A percentile compares a stretch with the other conserved stretches of the same genome.
Conservation (phyloP, 2,888 invertebrate genomes). For the Bellardia bayeri region DNA sequence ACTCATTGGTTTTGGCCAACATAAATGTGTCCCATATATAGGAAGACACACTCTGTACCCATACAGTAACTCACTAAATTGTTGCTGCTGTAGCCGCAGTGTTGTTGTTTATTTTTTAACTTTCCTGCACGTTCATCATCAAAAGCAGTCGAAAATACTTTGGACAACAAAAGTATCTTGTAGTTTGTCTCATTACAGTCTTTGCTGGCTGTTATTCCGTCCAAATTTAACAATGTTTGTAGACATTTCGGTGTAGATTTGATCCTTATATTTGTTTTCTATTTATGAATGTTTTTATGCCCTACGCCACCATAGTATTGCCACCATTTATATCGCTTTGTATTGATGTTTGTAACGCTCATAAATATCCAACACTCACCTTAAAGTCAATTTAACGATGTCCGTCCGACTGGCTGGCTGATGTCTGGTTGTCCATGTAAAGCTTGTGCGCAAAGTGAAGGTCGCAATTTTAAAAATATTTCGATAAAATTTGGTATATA, state of each 20-base stretch:
- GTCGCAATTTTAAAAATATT: too few species aligned
- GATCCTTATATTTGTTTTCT: background rate
- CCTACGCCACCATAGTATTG: too few species aligned
- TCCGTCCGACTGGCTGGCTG: too few species aligned
- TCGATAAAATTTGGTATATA: too few species aligned
- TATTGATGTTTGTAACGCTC: too few species aligned
- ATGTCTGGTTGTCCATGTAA: too few species aligned
- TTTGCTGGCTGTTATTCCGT: background rate
- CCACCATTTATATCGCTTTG: too few species aligned
- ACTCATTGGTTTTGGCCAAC: constrained; percentile 79
- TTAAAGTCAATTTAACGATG: too few species aligned
- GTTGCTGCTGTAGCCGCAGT: background rate
- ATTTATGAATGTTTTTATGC: background rate
- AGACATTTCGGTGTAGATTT: background rate
- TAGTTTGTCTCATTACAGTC: constrained; percentile 14
- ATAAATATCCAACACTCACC: too few species aligned
- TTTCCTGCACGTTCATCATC: background rate
- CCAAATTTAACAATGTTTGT: background rate
- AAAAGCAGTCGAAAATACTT: constrained; percentile 3
- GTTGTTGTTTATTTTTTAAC: background rate
- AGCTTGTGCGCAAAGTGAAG: too few species aligned
- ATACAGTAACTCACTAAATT: background rate
- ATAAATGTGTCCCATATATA: constrained; percentile 15
- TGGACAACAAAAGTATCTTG: constrained; percentile 9
- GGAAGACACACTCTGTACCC: background rate